Evolutionary conservation across 2,113 vertebrate species (phyloP).

Genomic region (Prunella fulvescens): DNA sequence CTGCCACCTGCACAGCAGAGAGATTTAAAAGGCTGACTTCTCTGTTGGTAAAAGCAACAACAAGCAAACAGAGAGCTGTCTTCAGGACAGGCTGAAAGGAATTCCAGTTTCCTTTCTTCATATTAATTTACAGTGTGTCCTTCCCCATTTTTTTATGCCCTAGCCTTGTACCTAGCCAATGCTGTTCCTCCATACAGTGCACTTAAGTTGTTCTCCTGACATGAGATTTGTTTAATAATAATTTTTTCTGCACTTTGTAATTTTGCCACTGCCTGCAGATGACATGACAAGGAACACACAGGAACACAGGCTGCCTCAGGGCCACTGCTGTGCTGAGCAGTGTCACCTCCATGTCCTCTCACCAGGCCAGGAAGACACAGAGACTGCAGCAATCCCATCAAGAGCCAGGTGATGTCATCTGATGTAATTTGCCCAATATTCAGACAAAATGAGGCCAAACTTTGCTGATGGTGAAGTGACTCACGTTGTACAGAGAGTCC

Average conservation of each 20-base stretch:
- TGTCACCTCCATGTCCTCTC: background rate
- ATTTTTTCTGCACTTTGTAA: background rate
- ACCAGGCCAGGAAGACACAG: background rate
- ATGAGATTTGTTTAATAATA: background rate
- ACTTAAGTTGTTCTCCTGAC: background rate
- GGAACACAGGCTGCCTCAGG: background rate
- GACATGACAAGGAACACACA: background rate
- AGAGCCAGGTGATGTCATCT: background rate
- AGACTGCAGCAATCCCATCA: background rate
- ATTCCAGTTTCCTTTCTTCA: background rate
- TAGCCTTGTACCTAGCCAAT: background rate
- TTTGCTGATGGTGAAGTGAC: constrained; percentile 1
- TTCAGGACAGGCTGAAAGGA: background rate
- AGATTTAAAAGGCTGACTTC: constrained; percentile 29
- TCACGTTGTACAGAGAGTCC: background rate
- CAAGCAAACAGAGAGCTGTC: background rate
- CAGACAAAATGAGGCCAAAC: background rate
- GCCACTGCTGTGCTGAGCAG: background rate
- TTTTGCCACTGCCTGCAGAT: background rate
- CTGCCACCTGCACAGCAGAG: constrained; percentile 53
- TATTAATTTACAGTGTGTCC: background rate
- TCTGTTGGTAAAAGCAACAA: constrained; percentile 25
- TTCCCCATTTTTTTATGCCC: background rate
- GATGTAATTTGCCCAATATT: background rate
- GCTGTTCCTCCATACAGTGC: background rate